A percentile compares a stretch with the other conserved stretches of the same genome.
Evolutionary conservation across 2,113 vertebrate species (phyloP).

Genomic region (Planiliza haematocheilus): DNA sequence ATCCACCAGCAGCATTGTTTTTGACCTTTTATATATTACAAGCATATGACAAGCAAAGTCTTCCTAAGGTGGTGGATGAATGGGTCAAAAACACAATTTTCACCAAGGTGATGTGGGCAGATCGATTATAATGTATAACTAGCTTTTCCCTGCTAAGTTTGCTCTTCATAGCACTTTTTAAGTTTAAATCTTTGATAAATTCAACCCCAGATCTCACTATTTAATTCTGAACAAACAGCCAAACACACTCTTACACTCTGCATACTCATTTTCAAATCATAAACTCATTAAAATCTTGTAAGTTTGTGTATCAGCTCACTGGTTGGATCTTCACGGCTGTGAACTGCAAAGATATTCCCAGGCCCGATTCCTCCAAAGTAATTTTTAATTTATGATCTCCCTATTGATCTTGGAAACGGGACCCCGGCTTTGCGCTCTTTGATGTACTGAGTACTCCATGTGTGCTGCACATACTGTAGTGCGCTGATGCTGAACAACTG

Average conservation of each 20-base stretch:
- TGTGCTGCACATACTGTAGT: slow-evolving; percentile 52
- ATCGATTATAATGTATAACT: no score
- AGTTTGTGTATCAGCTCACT: slow-evolving; percentile 12
- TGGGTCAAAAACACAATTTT: no score
- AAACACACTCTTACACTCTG: background rate
- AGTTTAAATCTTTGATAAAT: background rate
- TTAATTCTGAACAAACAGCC: slow-evolving; percentile 1
- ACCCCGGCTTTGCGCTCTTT: slow-evolving; percentile 56
- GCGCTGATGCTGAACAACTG: slow-evolving; percentile 45
- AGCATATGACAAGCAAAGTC: no score
- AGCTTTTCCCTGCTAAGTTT: background rate
- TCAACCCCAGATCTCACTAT: background rate
- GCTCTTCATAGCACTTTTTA: background rate
- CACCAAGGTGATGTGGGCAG: no score
- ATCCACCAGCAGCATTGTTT: no score
- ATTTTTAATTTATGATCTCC: slow-evolving; percentile 76
- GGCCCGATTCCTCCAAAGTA: slow-evolving; percentile 44
- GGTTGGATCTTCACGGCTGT: slow-evolving; percentile 15
- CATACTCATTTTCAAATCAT: background rate
- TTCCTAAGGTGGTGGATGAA: no score
- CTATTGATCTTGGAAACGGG: slow-evolving; percentile 68
- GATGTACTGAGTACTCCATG: slow-evolving; percentile 53
- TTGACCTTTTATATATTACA: no score
- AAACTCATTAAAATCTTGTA: slow-evolving; percentile 28
- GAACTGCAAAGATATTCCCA: slow-evolving; percentile 36